A percentile compares a stretch with the other conserved stretches of the same genome.
These are phyloP conservation scores for Motacilla alba DNA, from an alignment of 2,113 vertebrate genomes.

Conservation along the genomic window DNA sequence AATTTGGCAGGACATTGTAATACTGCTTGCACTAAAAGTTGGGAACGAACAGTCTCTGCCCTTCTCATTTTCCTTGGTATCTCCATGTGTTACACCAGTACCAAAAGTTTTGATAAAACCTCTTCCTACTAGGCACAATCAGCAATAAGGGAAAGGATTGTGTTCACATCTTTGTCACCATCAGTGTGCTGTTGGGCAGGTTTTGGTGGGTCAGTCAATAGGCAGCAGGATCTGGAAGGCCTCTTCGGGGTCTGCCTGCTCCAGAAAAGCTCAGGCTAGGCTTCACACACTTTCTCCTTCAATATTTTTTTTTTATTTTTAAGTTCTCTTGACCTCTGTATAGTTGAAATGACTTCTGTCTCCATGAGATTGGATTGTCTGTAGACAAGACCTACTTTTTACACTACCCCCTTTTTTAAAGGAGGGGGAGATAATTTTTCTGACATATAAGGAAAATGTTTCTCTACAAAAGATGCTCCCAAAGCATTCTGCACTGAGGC, in stretches of 20 bases:
- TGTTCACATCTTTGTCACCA: not conserved
- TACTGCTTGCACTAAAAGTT: not conserved
- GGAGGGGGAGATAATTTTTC: not conserved
- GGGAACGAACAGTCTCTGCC: not conserved
- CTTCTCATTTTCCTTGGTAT: rapidly evolving
- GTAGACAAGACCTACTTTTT: not conserved
- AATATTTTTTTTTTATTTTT: not conserved
- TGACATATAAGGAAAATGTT: not conserved
- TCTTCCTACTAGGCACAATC: not conserved
- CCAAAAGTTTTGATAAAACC: not conserved
- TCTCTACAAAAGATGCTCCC: not conserved
- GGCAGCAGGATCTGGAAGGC: not conserved
- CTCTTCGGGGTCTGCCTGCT: not conserved
- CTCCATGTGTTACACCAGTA: not conserved
- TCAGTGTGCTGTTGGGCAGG: not conserved
- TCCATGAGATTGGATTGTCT: not conserved
- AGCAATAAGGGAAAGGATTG: not conserved
- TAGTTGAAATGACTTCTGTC: not conserved
- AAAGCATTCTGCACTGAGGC: not conserved
- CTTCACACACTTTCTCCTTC: not conserved
- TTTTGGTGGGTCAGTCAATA: not conserved
- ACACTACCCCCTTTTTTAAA: not conserved
- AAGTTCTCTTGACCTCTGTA: not conserved
- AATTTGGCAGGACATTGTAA: not conserved
- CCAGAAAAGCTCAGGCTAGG: not conserved